Evolutionary conservation across 2,888 invertebrate genomes (phyloP).

Genomic region (Spatulosminthurus flaviceps): DNA sequence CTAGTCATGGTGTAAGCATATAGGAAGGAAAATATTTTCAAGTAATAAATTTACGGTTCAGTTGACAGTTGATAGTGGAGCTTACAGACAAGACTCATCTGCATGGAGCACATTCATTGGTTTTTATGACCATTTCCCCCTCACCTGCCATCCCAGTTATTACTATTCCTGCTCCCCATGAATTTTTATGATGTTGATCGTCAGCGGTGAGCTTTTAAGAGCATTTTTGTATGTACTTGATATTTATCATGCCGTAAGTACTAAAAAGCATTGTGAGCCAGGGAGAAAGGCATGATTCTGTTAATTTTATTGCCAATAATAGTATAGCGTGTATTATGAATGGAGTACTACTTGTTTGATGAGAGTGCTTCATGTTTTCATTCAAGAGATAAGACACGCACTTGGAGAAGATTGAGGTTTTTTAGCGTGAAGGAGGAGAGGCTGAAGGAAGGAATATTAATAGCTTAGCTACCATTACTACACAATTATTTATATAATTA

Average conservation of each 20-base stretch:
- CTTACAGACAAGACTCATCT: not conserved
- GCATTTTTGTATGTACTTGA: too few species aligned
- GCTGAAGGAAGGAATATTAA: not conserved
- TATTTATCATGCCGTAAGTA: too few species aligned
- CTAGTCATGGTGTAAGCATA: too few species aligned
- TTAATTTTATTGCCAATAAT: constrained; percentile 23
- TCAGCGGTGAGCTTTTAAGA: too few species aligned
- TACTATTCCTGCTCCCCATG: not conserved
- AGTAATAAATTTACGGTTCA: not conserved
- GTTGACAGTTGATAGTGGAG: not conserved
- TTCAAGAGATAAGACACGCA: constrained; percentile 18
- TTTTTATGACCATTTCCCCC: constrained; percentile 14
- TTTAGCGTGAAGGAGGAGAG: too few species aligned
- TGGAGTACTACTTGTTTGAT: constrained; percentile 1
- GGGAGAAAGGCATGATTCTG: not conserved
- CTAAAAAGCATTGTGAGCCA: not conserved
- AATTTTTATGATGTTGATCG: constrained; percentile 18
- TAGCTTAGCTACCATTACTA: too few species aligned
- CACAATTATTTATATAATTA: not conserved
- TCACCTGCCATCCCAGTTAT: not conserved
- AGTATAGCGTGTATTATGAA: not conserved
- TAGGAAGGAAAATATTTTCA: too few species aligned
- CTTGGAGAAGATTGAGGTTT: not conserved
- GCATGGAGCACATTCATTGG: not conserved
- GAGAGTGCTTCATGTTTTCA: not conserved